Evolutionary conservation across 2,888 invertebrate genomes (phyloP).

Genomic region (Polylopha cassiicola): DNA sequence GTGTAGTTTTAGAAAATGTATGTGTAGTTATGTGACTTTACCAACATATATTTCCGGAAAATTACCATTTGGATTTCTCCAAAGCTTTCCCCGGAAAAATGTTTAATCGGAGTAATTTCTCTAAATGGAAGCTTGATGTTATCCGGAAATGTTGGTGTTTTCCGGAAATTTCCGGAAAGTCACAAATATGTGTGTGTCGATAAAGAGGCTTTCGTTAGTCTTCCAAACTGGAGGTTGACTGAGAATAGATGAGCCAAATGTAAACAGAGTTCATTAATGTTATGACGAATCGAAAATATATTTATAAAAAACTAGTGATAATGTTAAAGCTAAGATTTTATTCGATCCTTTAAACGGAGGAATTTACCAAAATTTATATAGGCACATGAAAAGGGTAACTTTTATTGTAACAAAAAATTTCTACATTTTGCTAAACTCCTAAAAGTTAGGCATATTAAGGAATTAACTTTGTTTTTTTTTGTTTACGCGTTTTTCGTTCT

Average conservation of each 20-base stretch:
- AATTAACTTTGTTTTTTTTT: constrained; percentile 8
- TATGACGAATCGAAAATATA: constrained; percentile 43
- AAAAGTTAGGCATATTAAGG: constrained; percentile 32
- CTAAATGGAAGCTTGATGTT: too few relatives aligned
- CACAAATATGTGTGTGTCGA: constrained; percentile 7
- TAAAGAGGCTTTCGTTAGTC: constrained; percentile 49
- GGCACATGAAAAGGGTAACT: constrained; percentile 51
- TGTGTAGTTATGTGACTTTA: constrained; percentile 25
- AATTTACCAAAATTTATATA: constrained; percentile 45
- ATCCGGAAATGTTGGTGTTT: too few relatives aligned
- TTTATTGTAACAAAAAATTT: constrained; percentile 42
- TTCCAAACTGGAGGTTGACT: constrained; percentile 68
- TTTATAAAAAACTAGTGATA: constrained; percentile 34
- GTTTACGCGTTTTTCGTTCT: not conserved
- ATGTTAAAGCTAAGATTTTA: constrained; percentile 21
- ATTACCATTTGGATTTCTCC: constrained; percentile 2
- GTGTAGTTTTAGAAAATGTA: constrained; percentile 42
- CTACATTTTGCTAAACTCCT: constrained; percentile 47
- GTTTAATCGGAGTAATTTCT: too few relatives aligned
- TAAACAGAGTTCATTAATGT: constrained; percentile 54
- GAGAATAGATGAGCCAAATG: constrained; percentile 55
- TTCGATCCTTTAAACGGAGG: constrained; percentile 29
- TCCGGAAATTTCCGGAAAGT: too few relatives aligned
- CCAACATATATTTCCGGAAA: constrained; percentile 10
- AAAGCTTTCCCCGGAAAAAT: too few relatives aligned